Evolutionary conservation across 2,113 vertebrate species (phyloP), one percentile per base, ranked within the genome.

Genomic region (Hydrolagus affinis): DNA sequence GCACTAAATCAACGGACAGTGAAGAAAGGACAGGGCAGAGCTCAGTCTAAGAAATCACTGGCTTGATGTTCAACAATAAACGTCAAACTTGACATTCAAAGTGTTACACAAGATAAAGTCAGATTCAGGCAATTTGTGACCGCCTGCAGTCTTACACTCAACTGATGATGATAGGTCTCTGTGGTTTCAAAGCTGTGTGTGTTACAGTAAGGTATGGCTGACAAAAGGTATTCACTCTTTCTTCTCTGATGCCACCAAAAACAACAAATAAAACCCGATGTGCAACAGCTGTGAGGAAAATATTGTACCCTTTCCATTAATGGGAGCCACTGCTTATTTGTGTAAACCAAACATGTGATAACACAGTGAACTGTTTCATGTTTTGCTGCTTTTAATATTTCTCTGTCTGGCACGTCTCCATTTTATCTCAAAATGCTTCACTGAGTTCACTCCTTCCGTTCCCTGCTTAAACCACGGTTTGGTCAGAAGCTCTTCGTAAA

Each of bases 151-250:
- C 25, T 14, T 80, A n/a, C 10, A 17, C 6, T 59, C n/a, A 80
- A 23, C n/a, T 80, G 76, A 66, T 62, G 66, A 21, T 83, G 60
- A 68, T 30, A 83, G 25, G 66, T 83, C 62, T 68, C 60, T 25
- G 57, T 23, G 57, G 1, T 30, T 66, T 14, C 3, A 60, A 30
- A 21, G 77, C 59, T 66, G 59, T 30, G 7, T 25, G 59, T 30
- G 28, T 83, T 83, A 83, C 66, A 66, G 62, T 66, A 64, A 68
- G 17, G 78, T 19, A 83, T 30, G 25, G 25, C 78, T 66, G 60
- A 83, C 78, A 68, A 83, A 83, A 68, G 2, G 25, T 80, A 30
- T 32, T 68, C 30, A 15, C 25, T 83, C 64, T 80, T 80, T 83
- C 66, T 68, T 15, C 64, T 83, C 60, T 32, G 25, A 68, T 64